Conservation (phyloP, 2,797 vertebrate species). For the Eulemur coronatus region DNA sequence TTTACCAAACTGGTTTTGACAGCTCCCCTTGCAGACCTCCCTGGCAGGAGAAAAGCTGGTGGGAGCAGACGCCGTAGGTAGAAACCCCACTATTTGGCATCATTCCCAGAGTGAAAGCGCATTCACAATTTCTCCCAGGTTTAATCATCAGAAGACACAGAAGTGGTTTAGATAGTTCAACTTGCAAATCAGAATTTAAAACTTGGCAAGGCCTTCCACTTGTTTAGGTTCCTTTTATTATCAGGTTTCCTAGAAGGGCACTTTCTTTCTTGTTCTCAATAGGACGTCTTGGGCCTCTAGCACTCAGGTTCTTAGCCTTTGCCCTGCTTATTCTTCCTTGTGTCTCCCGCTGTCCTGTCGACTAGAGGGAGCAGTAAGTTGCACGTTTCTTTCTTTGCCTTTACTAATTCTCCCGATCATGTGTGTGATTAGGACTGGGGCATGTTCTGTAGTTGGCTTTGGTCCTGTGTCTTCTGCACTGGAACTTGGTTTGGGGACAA, state of each 20-base stretch:
- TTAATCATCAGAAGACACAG: neutral
- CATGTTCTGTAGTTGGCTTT: neutral
- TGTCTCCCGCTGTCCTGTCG: neutral
- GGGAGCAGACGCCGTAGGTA: neutral
- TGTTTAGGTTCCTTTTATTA: neutral
- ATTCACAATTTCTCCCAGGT: neutral
- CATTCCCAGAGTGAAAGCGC: neutral
- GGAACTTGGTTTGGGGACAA: neutral
- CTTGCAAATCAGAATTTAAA: neutral
- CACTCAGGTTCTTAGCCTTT: neutral
- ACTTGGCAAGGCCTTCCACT: neutral
- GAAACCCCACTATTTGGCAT: neutral
- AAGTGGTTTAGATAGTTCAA: neutral
- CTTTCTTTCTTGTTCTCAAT: neutral
- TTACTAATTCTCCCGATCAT: neutral
- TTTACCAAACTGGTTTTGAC: slow-evolving; percentile 12
- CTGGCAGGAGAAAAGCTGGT: neutral
- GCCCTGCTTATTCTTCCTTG: neutral
- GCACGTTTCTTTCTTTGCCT: neutral
- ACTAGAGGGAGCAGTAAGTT: neutral
- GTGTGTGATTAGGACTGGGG: too few relatives aligned
- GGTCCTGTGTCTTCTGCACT: neutral
- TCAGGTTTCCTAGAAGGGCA: neutral
- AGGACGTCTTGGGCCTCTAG: neutral
- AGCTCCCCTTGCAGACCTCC: neutral